Evolutionary conservation across 1,140 invertebrate species (phyloP), one percentile per base, ranked within the genome.

Genomic region (Philopotamus ludificatus): DNA sequence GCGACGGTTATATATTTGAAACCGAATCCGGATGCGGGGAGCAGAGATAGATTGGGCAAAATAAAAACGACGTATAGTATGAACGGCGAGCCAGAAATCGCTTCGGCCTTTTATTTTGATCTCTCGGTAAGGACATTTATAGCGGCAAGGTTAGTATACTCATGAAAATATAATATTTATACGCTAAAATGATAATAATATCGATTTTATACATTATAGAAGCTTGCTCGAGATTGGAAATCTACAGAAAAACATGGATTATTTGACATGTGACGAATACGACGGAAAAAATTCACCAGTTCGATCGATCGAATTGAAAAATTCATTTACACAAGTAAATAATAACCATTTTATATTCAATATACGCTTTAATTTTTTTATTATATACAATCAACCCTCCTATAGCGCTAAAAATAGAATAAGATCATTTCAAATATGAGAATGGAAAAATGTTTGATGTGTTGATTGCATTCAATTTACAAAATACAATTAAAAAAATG

Each of bases 41-140:
- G 78, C 74, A 81, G 82, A 67, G 86, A 87, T 72, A 82, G 84
- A 34, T 73, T 87, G 42, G 83, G 83, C n/a, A 81, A 85, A 54
- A 83, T 91, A n/a, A 82, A 82, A 67, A 86, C 84, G 1, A 86
- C 86, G 0, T 89, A 85, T 72, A 85, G 86, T 66, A 81, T 90
- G 67, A 87, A 85, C 63, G 83, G 84, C 20, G 83, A 86, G 67
- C 88, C 88, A 1, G 84, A 87, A 73, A 84, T 91, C 51, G 84
- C 87, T 1, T 87, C 91, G 3, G 87, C 89, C 0, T 94, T 95
- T 74, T 93, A 94, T 74, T 95, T 93, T 76, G 93, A 96, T 74
- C 73, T 95, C 18, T 84, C 88, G 4, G 74, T 89, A 21, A 76
- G 88, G 47, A 86, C 88, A 8, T 85, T 94, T 57, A 73, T 86